These are phyloP conservation scores for Merodon equestris DNA, from an alignment of 2,888 invertebrate genomes.

Conservation along the genomic window DNA sequence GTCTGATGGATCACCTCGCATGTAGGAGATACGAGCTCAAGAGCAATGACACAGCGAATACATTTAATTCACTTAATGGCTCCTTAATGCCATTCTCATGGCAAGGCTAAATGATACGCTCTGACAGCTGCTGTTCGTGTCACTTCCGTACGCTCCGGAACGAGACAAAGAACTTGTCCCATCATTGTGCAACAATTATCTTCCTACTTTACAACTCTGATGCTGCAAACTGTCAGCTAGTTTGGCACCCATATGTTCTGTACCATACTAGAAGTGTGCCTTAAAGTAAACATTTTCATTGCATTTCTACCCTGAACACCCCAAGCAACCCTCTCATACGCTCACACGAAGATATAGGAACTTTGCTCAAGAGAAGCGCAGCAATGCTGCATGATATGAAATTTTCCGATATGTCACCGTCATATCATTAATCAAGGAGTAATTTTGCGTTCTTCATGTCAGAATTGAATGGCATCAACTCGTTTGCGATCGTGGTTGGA, in stretches of 20 bases:
- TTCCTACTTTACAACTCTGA: background rate
- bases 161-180: conserved; percentile 4
- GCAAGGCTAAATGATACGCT: background rate
- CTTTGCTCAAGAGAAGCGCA: background rate
- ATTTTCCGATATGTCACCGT: conserved; percentile 40
- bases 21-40: no score
- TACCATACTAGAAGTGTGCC: no score
- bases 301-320: no score
- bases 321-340: background rate
- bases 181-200: conserved; percentile 14
- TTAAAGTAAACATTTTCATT: no score
- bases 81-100: background rate
- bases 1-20: no score
- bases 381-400: conserved; percentile 15
- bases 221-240: conserved; percentile 1
- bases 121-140: background rate
- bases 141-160: background rate
- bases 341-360: background rate
- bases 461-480: conserved; percentile 45
- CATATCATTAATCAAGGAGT: conserved; percentile 43
- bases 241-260: background rate
- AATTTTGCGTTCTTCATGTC: conserved; percentile 38
- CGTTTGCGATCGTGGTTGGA: background rate
- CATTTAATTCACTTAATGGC: background rate
- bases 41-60: conserved; percentile 1